Evolutionary conservation across 2,888 invertebrate species (phyloP), one percentile per base, ranked within the genome.

Genomic region (Hypercompe scribonia): DNA sequence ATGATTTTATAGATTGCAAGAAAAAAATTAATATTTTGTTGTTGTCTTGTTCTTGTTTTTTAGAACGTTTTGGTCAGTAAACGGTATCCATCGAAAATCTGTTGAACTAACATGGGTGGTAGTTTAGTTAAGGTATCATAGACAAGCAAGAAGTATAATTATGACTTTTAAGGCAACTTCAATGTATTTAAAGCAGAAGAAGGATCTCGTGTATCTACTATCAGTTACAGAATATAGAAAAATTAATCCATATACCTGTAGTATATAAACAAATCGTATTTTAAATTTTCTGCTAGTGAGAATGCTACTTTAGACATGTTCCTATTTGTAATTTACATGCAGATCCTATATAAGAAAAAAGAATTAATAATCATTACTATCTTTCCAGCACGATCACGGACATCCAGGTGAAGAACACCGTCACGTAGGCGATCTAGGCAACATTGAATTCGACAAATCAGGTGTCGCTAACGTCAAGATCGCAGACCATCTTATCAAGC

Each of bases 351-450:
- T n/a, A n/a, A n/a, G 13, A 34, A 34, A n/a, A 8, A 13, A n/a
- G 2, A 31, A 46, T 13, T 65, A 13, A 65, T 63, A 33, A 42
- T 21, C 3, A n/a, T 34, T 33, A 39, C 24, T 34, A 24, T 18
- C 33, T 18, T 88, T 89, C 0, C 89, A 98, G 98, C 96, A 96
- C 83, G 94, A 96, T 21, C 98, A 99, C 90, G 98, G 98, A 21
- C 97, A 96, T 31, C 98, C 97, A 0, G 88, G 93, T 7, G 97
- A 97, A 84, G 90, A 92, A 5, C 95, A 96, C 50, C 97, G 98
- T 67, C 98, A 99, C 89, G 97, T 97, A 1, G 98, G 98, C 3
- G 98, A 98, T 91, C 95, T 98, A 70, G 99, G 99, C 36, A 99
- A 98, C 92, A 95, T 98, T 67, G 89, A 93, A 28, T 97, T 98